Percentiles rank a stretch among this genome's conserved stretches.
phyloP scores from a whole-genome alignment of 1,140 invertebrate genomes.

The Lerema accius region DNA sequence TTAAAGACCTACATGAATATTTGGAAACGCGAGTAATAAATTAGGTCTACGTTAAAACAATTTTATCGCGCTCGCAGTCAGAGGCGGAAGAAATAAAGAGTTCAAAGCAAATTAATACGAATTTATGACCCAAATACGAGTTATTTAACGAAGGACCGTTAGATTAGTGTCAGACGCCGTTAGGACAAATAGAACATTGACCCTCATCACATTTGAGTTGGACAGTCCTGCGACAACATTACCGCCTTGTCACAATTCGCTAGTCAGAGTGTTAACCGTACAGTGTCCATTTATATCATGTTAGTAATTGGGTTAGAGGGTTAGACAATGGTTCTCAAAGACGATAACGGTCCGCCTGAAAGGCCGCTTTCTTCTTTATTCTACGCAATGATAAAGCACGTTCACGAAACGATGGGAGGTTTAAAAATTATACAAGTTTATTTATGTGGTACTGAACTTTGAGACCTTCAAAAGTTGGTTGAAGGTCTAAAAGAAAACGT shows the following conservation, averaged over 20 bases:
- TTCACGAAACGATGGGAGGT: too few relatives aligned
- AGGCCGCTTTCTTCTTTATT: too few relatives aligned
- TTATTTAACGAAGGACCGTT: constrained; percentile 36
- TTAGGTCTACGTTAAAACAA: constrained; percentile 11
- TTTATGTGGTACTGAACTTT: too few relatives aligned
- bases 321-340: not conserved
- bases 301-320: constrained; percentile 35
- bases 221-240: constrained; percentile 55
- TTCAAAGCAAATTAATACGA: constrained; percentile 30
- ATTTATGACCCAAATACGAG: constrained; percentile 36
- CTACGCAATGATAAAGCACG: too few relatives aligned
- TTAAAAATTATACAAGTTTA: too few relatives aligned
- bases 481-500: too few relatives aligned
- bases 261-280: constrained; percentile 31
- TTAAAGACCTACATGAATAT: constrained; percentile 5
- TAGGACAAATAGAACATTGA: constrained; percentile 47
- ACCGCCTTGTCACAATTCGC: constrained; percentile 49
- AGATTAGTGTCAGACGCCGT: constrained; percentile 35
- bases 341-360: too few relatives aligned
- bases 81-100: constrained; percentile 21
- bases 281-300: constrained; percentile 36
- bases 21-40: constrained; percentile 18
- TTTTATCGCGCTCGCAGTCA: constrained; percentile 15
- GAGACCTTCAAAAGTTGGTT: too few relatives aligned
- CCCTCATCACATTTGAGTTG: constrained; percentile 48